Conservation (phyloP, 1,140 invertebrate genomes). For the Saccostrea cuccullata region DNA sequence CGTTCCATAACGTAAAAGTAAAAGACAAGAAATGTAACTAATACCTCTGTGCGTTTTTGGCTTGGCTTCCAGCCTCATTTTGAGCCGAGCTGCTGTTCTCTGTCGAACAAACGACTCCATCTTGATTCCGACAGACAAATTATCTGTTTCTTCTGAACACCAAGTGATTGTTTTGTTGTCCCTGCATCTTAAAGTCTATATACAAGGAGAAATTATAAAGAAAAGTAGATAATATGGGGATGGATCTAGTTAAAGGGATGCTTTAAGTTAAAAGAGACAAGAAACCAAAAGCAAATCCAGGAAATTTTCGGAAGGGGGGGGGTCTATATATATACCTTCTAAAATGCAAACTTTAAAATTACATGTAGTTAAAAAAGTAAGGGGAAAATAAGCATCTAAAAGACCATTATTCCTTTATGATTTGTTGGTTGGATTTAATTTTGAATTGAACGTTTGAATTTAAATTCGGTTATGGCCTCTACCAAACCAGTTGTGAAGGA, state of each 20-base stretch:
- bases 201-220: neutral
- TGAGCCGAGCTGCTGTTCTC: neutral
- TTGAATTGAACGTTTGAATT: too few species aligned
- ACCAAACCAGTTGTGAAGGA: too few species aligned
- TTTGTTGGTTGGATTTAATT: too few species aligned
- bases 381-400: too few species aligned
- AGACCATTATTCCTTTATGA: too few species aligned
- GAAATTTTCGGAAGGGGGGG: neutral
- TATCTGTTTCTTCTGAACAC: neutral
- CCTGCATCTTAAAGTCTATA: neutral
- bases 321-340: too few species aligned
- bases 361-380: too few species aligned
- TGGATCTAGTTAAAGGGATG: neutral
- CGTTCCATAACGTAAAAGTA: neutral
- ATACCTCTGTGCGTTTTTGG: neutral
- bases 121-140: neutral
- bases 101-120: conserved; percentile 3
- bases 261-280: too few species aligned
- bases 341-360: too few species aligned
- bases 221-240: too few species aligned
- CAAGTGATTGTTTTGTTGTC: neutral
- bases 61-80: neutral
- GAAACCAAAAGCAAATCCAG: neutral
- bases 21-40: neutral
- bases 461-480: too few species aligned